Base-by-base conservation (phyloP, 2,888 invertebrate species). In the Copidosoma aretas region DNA sequence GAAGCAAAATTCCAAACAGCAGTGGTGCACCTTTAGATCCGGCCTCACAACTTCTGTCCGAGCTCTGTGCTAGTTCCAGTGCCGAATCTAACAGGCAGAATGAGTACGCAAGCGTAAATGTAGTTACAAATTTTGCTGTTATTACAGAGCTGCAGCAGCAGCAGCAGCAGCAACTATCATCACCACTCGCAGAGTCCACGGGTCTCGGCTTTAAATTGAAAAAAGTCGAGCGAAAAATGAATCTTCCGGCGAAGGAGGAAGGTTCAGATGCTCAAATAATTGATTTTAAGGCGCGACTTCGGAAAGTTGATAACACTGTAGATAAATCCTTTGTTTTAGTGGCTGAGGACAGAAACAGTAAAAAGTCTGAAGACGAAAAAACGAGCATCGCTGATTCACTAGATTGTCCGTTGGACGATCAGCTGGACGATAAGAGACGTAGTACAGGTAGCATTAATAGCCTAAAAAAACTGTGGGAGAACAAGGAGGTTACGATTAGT, bases 401-500 rank as follows among this genome's bases (percentile, higher is more conserved):
- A 54, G 80, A 80, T n/a, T 75, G 75, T 0, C 75, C 74, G 22
- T 76, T 76, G 22, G 78, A 86, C 73, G 89, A 88, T 12, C 92
- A 92, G 61, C 89, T 89, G 19, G 93, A 94, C 62, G 93, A 94
- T 81, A 95, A 95, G 82, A 88, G 95, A 17, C 91, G 93, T 75
- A 95, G 95, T 84, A 95, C 95, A 60, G 95, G 95, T 72, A 94
- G 94, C 85, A 96, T 96, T 79, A 94, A 91, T 82, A 95, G 94
- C 84, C 86, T 96, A 78, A 95, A 95, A 83, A 94, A 94, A 84
- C 86, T 96, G 73, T 96, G 96, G 96, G 96, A 96, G 84, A 91
- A 91, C 74, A 93, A 92, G 80, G 91, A 91, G 81, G 83, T 84
- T 4, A 75, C 75, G 32, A 75, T 75, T 46, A 64, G 43, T 41